Conservation (phyloP, 1,140 invertebrate genomes). For the Thaumetopoea pityocampa region DNA sequence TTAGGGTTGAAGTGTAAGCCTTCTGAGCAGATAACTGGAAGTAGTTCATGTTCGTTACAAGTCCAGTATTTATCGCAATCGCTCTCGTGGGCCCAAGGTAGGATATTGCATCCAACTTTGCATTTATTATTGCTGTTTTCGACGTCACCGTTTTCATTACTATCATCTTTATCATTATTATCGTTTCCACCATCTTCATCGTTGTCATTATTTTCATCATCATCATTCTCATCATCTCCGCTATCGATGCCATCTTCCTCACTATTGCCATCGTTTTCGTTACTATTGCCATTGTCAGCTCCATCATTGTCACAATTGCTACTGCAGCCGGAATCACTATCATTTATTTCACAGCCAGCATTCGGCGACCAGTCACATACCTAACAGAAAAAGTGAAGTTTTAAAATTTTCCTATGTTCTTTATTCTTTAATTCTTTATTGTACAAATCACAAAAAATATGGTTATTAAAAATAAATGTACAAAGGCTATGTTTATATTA, state of each 20-base stretch:
- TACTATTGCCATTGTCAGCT: constrained; percentile 1
- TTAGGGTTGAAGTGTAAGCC: constrained; percentile 76
- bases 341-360: constrained; percentile 15
- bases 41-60: constrained; percentile 64
- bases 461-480: too few species aligned
- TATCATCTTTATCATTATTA: constrained; percentile 3
- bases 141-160: neutral
- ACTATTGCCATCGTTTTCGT: neutral
- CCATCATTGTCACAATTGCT: constrained; percentile 10
- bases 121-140: constrained; percentile 16
- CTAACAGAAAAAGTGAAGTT: constrained; percentile 13
- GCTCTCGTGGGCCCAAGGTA: constrained; percentile 63
- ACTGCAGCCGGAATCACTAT: neutral
- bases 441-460: too few species aligned
- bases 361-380: constrained; percentile 33
- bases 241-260: neutral
- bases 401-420: neutral
- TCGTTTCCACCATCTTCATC: constrained; percentile 1
- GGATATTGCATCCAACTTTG: constrained; percentile 25
- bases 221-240: constrained; percentile 3
- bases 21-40: constrained; percentile 70
- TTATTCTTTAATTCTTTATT: too few species aligned
- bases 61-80: constrained; percentile 78
- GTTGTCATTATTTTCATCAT: neutral
- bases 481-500: too few species aligned